Base-by-base conservation (phyloP, 2,797 vertebrate species). In the Paramormyrops hopkinsi region DNA sequence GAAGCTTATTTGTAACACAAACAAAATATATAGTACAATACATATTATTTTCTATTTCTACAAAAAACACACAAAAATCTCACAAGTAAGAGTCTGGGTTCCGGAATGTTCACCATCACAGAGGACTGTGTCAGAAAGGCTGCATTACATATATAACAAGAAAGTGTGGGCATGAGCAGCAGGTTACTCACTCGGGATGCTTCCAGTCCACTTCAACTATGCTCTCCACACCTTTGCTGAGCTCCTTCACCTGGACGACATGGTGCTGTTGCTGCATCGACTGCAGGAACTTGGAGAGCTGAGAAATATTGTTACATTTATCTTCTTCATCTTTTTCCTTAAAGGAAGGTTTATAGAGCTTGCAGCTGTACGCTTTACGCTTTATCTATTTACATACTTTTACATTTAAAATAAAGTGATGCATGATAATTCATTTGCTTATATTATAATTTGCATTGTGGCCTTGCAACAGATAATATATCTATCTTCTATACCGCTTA, bases 261-360 rank as follows among this genome's bases (percentile, higher is more conserved):
- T 94, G 95, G 90, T 96, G 95, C 86, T 97, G 96, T 94, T 97
- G 97, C 96, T 99, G 97, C 98, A 99, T 98, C 83, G 92, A 94
- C 89, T 98, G 97, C 87, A 99, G 95, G 92, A 99, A 99, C 94
- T 97, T 99, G 22, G 99, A 99, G 88, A 99, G 96, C 99, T 99
- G 91, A n/a, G 56, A 25, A 83, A 44, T 3, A 62, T 69, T 2
- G 48, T 37, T 9, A 53, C 41, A 51, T 25, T 25, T 17, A 73
- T 37, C 65, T 37, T 6, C 65, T 73, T 14, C 65, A 37, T 17
- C 41, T 19, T 44, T 79, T 46, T 46, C 17, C 19, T 19, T 79
- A 79, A 19, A 19, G 17, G 73, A 79, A 41, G 37, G 73, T 41
- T 73, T 44, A 79, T 1, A 19, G 37, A 44, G 37, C 73, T 37